Evolutionary conservation across 2,888 invertebrate species (phyloP), one percentile per base, ranked within the genome.

Genomic region (Amaurobius ferox): DNA sequence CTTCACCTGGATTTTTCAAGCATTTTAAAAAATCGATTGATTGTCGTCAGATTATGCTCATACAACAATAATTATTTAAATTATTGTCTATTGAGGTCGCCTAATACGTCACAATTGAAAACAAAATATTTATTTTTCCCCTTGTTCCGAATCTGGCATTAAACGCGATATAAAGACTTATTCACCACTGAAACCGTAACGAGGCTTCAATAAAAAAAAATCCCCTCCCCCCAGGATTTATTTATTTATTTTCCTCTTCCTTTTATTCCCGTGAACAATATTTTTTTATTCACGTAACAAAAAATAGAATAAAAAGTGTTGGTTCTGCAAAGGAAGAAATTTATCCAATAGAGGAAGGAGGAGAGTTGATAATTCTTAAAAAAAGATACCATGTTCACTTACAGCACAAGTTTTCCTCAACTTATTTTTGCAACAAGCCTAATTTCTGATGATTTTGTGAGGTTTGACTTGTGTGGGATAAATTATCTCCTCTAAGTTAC

Each of bases 201-300:
- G 66, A 9, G 76, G 64, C 76, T 76, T 76, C 76, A 76, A 66
- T 76, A 76, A 26, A 76, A 76, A 76, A 40, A 19, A 11, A 32
- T 48, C 44, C 76, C 44, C 16, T 19, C 44, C 1, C 16, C 29
- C 44, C 1, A n/a, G n/a, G 26, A 44, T n/a, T 66, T 29, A 30
- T 66, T 76, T 76, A 44, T 66, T 66, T 76, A 44, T 40, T 76
- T 66, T 19, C 30, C 19, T 11, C n/a, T n/a, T 76, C 66, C 32
- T 55, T 44, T 55, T 55, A 55, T 55, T 55, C 55, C 11, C 55
- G 19, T 23, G 23, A 19, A 55, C 23, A 55, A 55, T 23, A 55
- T 19, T 55, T 55, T 55, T 55, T 55, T 55, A 55, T 55, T 23
- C 55, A 3, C 23, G 23, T 23, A 23, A 23, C 55, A 11, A 16